A percentile compares a stretch with the other conserved stretches of the same genome.
These are phyloP conservation scores for Grapholita molesta DNA, from an alignment of 1,140 invertebrate species.

Conservation along the genomic window DNA sequence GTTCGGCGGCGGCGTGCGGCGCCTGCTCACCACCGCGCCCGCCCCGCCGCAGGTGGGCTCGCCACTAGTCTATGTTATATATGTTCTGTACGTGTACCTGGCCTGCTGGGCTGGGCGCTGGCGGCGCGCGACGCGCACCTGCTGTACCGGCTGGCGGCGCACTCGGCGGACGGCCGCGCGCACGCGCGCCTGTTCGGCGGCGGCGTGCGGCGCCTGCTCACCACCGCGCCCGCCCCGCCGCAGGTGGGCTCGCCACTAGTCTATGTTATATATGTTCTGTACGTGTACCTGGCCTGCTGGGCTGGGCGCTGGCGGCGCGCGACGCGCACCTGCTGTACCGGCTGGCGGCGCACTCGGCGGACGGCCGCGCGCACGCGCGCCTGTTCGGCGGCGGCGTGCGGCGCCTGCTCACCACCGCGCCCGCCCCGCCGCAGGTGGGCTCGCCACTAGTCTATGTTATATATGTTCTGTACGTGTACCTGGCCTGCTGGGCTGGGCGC, in stretches of 20 bases:
- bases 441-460: too few species aligned
- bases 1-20: slow-evolving; percentile 97
- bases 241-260: slow-evolving; percentile 82
- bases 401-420: slow-evolving; percentile 89
- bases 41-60: slow-evolving; percentile 49
- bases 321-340: slow-evolving; percentile 96
- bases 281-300: too few species aligned
- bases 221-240: slow-evolving; percentile 81
- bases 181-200: slow-evolving; percentile 97
- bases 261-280: slow-evolving; percentile 94
- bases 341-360: slow-evolving; percentile 92
- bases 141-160: slow-evolving; percentile 92
- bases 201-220: slow-evolving; percentile 93
- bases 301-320: too few species aligned
- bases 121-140: slow-evolving; percentile 95
- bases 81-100: slow-evolving; percentile 96
- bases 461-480: too few species aligned
- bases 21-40: slow-evolving; percentile 88
- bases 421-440: slow-evolving; percentile 50
- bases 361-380: slow-evolving; percentile 88
- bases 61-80: slow-evolving; percentile 93
- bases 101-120: slow-evolving; percentile 95
- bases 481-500: too few species aligned
- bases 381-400: slow-evolving; percentile 98
- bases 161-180: slow-evolving; percentile 87